Evolutionary conservation across 2,113 vertebrate genomes (phyloP).

Genomic region (Pongo pygmaeus): DNA sequence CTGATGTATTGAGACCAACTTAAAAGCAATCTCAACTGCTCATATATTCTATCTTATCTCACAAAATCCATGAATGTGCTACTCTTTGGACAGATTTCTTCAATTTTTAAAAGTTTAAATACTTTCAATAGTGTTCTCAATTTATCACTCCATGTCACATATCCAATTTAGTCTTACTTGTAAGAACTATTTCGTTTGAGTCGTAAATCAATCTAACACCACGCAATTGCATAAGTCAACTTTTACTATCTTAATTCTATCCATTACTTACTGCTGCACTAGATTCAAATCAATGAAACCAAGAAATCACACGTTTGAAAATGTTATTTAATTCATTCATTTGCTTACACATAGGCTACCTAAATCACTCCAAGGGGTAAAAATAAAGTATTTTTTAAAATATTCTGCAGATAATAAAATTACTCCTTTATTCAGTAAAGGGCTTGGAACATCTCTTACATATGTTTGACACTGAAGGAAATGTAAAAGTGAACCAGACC

Average conservation of each 20-base stretch:
- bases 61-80: background rate
- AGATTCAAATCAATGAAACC: background rate
- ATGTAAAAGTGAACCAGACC: background rate
- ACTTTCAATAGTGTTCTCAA: background rate
- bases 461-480: background rate
- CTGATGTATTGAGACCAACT: background rate
- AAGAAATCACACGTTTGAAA: background rate
- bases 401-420: background rate
- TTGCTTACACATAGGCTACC: background rate
- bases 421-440: background rate
- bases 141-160: background rate
- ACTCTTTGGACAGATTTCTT: background rate
- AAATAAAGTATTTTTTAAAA: background rate
- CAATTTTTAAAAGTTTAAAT: background rate
- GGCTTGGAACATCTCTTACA: background rate
- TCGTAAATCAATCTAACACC: background rate
- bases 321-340: constrained; percentile 33
- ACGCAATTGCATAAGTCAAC: background rate
- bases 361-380: background rate
- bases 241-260: background rate
- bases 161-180: background rate
- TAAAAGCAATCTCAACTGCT: background rate
- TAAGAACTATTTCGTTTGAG: background rate
- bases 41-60: background rate
- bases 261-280: background rate